Conservation (phyloP, 2,113 vertebrate species). For the Psittacus erithacus region DNA sequence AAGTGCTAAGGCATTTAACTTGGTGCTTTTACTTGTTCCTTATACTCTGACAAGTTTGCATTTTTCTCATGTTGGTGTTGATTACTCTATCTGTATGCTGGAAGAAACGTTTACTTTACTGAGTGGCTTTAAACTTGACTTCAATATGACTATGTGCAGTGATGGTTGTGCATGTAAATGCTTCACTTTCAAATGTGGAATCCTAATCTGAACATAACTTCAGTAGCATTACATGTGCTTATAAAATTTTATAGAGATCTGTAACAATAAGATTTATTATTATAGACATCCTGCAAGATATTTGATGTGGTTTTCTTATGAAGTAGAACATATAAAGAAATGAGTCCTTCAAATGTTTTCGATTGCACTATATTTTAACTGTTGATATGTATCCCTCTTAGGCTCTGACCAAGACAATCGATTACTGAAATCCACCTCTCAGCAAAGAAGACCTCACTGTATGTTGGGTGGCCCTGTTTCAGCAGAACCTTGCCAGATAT, state of each 20-base stretch:
- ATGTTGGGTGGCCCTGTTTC: slow-evolving; percentile 67
- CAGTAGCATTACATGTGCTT: not conserved
- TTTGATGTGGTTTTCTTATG: not conserved
- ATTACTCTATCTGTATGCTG: not conserved
- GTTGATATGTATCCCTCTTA: not conserved
- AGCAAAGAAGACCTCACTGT: slow-evolving; percentile 47
- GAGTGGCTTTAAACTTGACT: not conserved
- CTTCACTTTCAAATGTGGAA: not conserved
- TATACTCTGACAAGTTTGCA: not conserved
- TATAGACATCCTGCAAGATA: not conserved
- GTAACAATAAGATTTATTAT: not conserved
- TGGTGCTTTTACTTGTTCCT: not conserved
- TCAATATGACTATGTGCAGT: not conserved
- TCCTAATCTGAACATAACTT: not conserved
- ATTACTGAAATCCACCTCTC: slow-evolving; percentile 14
- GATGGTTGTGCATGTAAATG: not conserved
- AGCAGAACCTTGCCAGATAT: slow-evolving; percentile 77
- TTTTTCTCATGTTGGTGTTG: not conserved
- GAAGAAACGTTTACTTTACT: not conserved
- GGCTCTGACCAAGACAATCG: slow-evolving; percentile 72
- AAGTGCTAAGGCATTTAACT: not conserved
- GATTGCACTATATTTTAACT: not conserved
- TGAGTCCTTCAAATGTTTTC: not conserved
- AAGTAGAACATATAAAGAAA: not conserved
- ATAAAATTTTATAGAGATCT: rapidly evolving